Percentiles rank a stretch among this genome's conserved stretches.
These are phyloP conservation scores for Sparidentex hasta DNA, from an alignment of 2,797 vertebrate genomes.

Conservation along the genomic window DNA sequence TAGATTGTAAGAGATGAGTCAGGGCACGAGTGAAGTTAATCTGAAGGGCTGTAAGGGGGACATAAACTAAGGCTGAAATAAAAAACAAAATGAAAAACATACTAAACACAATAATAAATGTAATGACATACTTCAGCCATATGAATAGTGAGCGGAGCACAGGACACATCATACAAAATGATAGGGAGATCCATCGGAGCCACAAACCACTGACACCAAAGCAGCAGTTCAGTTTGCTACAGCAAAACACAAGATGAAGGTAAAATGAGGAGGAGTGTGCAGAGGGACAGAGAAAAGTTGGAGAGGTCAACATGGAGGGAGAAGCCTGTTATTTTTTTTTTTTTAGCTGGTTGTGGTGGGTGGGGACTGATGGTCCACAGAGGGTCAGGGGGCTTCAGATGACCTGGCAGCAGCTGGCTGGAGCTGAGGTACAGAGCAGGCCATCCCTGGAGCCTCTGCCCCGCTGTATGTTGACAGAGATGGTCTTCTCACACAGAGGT, in stretches of 20 bases:
- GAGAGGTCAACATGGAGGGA: background rate
- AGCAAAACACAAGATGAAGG: conserved; percentile 1
- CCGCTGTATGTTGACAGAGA: conserved; percentile 98
- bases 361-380: conserved; percentile 31
- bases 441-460: conserved; percentile 88
- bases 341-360: background rate
- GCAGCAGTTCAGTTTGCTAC: conserved; percentile 29
- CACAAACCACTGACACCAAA: background rate
- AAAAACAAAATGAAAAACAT: background rate
- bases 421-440: conserved; percentile 92
- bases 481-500: conserved; percentile 99
- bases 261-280: background rate
- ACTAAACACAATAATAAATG: background rate
- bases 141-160: background rate
- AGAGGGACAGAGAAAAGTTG: background rate
- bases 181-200: background rate
- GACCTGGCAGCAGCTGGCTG: conserved; percentile 97
- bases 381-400: conserved; percentile 84
- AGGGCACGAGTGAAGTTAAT: no score
- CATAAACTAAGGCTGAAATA: background rate
- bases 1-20: background rate
- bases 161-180: background rate
- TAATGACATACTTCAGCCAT: background rate
- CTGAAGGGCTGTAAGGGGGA: background rate
- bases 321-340: background rate